phyloP scores from a whole-genome alignment of 1,140 invertebrate genomes.

The Drosophila nasuta region DNA sequence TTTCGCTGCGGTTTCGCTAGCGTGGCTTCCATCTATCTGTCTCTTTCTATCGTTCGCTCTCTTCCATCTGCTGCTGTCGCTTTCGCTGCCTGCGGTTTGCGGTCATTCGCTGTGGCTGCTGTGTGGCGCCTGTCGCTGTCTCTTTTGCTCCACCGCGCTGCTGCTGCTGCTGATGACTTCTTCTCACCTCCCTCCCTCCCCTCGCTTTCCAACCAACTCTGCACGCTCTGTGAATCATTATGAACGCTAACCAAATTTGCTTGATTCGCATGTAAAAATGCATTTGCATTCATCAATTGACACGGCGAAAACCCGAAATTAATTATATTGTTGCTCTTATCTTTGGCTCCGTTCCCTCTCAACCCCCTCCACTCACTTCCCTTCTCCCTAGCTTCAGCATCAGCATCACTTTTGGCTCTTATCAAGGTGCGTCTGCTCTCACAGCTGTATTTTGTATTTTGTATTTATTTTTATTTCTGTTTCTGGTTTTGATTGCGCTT shows the following conservation, averaged over 20 bases:
- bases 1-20: conserved; percentile 59
- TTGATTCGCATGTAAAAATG: conserved; percentile 58
- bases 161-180: background rate
- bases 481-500: conserved; percentile 20
- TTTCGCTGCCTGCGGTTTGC: conserved; percentile 51
- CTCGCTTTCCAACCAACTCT: background rate
- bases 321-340: conserved; percentile 61
- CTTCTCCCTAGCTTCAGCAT: background rate
- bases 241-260: conserved; percentile 51
- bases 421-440: conserved; percentile 20
- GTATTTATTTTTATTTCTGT: conserved; percentile 30
- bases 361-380: background rate
- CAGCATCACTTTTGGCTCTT: conserved; percentile 7
- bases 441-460: conserved; percentile 3
- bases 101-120: conserved; percentile 49
- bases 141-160: conserved; percentile 1
- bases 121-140: conserved; percentile 42
- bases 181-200: background rate
- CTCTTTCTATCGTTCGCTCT: background rate
- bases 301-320: conserved; percentile 57
- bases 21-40: conserved; percentile 10
- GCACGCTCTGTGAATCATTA: conserved; percentile 51
- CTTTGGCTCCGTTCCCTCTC: conserved; percentile 28
- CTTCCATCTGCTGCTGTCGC: conserved; percentile 12
- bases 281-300: conserved; percentile 69